These are phyloP conservation scores for Nymphalis polychloros DNA, from an alignment of 2,888 invertebrate genomes.

Conservation along the genomic window DNA sequence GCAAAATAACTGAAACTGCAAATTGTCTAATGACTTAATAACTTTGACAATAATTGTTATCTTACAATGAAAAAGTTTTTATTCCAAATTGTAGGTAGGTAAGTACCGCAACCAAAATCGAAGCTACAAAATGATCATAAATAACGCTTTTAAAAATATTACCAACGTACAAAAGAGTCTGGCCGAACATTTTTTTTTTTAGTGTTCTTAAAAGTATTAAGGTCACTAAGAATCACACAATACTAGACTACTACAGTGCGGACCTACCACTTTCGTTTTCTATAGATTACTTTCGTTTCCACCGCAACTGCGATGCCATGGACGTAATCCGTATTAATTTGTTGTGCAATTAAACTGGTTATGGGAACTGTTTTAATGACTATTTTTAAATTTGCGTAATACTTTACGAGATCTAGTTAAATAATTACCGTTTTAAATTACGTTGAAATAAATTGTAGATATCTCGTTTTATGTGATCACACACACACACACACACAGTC, in stretches of 20 bases:
- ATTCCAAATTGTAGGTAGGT: not conserved
- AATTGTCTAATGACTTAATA: too few species aligned
- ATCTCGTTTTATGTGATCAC: too few species aligned
- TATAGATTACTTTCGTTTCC: conserved; percentile 33
- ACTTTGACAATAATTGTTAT: too few species aligned
- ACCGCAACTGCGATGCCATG: conserved; percentile 38
- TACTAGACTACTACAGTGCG: not conserved
- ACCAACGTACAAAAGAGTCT: too few species aligned
- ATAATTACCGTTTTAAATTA: not conserved
- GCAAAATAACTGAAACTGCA: too few species aligned
- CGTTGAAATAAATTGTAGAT: too few species aligned
- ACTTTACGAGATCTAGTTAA: conserved; percentile 9
- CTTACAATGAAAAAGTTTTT: too few species aligned
- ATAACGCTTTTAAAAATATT: too few species aligned
- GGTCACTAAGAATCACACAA: too few species aligned
- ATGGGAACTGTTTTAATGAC: conserved; percentile 36
- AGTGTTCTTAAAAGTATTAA: not conserved
- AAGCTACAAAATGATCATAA: too few species aligned
- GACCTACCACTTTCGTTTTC: conserved; percentile 32
- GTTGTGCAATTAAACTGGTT: conserved; percentile 41
- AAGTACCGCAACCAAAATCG: too few species aligned
- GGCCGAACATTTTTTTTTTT: not conserved
- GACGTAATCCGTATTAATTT: conserved; percentile 39
- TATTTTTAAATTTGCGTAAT: conserved; percentile 13
- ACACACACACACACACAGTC: too few species aligned